Evolutionary conservation across 2,797 vertebrate genomes (phyloP).

Genomic region (Salmo trutta): DNA sequence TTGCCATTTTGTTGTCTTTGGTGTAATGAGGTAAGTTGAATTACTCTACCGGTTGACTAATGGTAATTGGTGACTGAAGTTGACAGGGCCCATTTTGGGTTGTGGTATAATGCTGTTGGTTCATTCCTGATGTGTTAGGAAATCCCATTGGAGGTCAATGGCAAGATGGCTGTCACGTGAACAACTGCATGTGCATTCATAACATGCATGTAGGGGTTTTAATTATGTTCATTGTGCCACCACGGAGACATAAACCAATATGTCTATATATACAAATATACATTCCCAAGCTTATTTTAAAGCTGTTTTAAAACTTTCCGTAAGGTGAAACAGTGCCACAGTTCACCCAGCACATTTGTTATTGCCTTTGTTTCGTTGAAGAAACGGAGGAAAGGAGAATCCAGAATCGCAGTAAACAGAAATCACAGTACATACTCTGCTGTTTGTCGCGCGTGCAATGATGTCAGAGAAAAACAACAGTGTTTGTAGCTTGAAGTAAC

Average conservation of each 20-base stretch:
- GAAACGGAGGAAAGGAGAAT: no score
- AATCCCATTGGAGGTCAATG: constrained; percentile 21
- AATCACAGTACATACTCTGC: no score
- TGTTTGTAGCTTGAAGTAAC: no score
- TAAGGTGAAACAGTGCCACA: no score
- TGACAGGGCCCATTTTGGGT: constrained; percentile 52
- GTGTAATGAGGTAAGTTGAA: constrained; percentile 61
- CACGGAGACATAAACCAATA: background rate
- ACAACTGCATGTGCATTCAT: constrained; percentile 9
- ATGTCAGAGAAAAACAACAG: no score
- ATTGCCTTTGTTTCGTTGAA: no score
- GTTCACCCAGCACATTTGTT: no score
- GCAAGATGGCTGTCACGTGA: constrained; percentile 19
- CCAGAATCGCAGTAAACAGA: no score
- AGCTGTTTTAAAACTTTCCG: no score
- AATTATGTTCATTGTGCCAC: background rate
- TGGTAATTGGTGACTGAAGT: constrained; percentile 55
- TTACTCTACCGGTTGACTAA: constrained; percentile 66
- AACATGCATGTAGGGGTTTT: background rate
- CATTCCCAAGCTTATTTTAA: no score
- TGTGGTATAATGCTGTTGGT: constrained; percentile 34
- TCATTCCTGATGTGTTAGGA: constrained; percentile 32
- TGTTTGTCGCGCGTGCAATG: no score
- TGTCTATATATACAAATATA: no score
- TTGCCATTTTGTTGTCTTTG: constrained; percentile 63